Conservation (phyloP, 2,797 vertebrate genomes). For the Chrysocyon brachyurus region DNA sequence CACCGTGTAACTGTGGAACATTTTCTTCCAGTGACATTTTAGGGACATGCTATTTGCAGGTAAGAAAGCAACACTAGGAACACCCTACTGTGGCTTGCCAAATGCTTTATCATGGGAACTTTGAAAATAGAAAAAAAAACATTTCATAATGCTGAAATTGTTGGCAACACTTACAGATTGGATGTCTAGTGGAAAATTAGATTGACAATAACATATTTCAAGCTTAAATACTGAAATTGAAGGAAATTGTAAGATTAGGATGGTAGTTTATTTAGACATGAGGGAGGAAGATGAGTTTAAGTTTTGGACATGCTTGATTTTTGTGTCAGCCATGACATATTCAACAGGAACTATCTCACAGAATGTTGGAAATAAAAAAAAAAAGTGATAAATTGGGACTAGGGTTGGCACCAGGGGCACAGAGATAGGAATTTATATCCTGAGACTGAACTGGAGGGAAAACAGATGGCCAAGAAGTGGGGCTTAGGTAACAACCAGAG, state of each 20-base stretch:
- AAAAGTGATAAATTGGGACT: not conserved
- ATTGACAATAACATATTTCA: not conserved
- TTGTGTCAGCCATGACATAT: not conserved
- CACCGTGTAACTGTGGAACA: not conserved
- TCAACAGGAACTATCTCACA: not conserved
- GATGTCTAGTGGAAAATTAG: not conserved
- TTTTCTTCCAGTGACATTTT: slow-evolving; percentile 25
- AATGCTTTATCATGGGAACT: not conserved
- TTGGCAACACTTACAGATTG: not conserved
- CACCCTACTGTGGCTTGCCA: not conserved
- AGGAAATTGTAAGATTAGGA: not conserved
- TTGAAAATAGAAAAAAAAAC: not conserved
- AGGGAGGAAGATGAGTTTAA: not conserved
- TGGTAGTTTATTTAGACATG: not conserved
- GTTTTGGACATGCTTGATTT: not conserved
- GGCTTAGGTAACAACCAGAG: not conserved
- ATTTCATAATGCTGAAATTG: not conserved
- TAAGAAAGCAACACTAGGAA: not conserved
- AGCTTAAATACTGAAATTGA: not conserved
- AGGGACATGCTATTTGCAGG: not conserved
- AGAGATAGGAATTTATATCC: not conserved
- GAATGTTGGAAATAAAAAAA: not conserved
- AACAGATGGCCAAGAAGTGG: not conserved
- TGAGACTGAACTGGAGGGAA: not conserved
- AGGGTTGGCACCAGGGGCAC: not conserved